Percentiles rank a stretch among this genome's conserved stretches.
Evolutionary conservation across 35 echinoderm and acorn worm species (phyloP).

Genomic region (Strongylocentrotus purpuratus): DNA sequence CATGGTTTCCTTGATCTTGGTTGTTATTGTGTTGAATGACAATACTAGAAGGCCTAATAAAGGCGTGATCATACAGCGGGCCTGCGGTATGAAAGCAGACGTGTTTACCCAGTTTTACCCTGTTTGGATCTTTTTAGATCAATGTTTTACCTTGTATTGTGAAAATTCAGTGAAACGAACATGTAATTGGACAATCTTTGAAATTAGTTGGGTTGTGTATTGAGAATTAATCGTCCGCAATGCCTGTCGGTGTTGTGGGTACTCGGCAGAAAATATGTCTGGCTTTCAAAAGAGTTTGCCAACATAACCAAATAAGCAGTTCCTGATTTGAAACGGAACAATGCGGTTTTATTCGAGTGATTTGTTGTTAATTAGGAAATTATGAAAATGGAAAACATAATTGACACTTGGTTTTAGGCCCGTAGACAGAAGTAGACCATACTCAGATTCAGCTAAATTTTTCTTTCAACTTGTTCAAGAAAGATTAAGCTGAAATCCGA

Average conservation of each 20-base stretch:
- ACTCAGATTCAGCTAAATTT: too few relatives aligned
- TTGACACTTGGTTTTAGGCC: neutral
- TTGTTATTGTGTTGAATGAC: neutral
- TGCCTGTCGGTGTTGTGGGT: neutral
- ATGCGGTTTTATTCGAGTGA: neutral
- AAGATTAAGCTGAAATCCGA: too few relatives aligned
- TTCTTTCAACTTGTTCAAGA: too few relatives aligned
- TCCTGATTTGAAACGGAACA: neutral
- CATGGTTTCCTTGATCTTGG: neutral
- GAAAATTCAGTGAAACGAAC: neutral
- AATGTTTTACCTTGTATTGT: neutral
- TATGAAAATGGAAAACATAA: neutral
- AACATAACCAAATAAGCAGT: neutral
- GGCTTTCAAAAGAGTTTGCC: neutral
- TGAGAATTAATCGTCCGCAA: neutral
- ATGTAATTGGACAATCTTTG: slow-evolving; percentile 11
- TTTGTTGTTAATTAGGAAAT: neutral
- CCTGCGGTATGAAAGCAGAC: neutral
- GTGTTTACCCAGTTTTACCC: neutral
- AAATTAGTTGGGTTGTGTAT: neutral
- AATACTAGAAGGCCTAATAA: neutral
- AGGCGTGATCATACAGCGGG: neutral
- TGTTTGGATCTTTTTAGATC: neutral
- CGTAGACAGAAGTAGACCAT: too few relatives aligned
- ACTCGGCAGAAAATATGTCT: neutral